Evolutionary conservation across 2,797 vertebrate genomes (phyloP).

Genomic region (Coluber constrictor): DNA sequence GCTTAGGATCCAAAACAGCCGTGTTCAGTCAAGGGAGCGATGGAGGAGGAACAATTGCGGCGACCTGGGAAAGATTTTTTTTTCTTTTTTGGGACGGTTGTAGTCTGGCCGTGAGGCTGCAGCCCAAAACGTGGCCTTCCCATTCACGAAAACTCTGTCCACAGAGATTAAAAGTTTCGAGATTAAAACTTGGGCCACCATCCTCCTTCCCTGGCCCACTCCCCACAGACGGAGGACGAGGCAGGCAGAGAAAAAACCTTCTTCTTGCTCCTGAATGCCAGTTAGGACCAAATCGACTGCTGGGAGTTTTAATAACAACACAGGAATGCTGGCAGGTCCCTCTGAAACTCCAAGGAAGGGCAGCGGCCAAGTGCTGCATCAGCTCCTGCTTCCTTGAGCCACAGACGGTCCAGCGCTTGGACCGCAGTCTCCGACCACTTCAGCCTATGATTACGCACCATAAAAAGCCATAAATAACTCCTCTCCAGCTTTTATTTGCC

Average conservation of each 20-base stretch:
- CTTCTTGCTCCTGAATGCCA: neutral
- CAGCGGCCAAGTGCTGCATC: slow-evolving; percentile 12
- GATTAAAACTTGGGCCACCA: neutral
- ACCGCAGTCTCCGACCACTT: neutral
- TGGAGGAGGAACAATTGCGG: neutral
- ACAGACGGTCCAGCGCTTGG: slow-evolving; percentile 6
- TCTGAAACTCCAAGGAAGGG: slow-evolving; percentile 7
- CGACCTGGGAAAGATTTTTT: neutral
- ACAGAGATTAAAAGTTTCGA: neutral
- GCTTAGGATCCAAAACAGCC: neutral
- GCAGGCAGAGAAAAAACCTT: too few species aligned
- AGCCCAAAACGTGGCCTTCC: too few species aligned
- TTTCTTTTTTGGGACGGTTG: neutral
- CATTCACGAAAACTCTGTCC: neutral
- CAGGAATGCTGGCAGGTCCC: slow-evolving; percentile 18
- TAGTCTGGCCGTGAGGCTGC: too few species aligned
- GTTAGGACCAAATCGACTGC: neutral
- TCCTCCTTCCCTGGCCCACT: neutral
- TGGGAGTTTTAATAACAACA: neutral
- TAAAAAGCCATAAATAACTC: slow-evolving; percentile 34
- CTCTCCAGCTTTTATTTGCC: neutral
- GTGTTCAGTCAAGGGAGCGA: neutral
- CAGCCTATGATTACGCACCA: slow-evolving; percentile 22
- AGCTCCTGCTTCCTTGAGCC: slow-evolving; percentile 22
- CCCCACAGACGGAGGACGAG: neutral